Conservation (phyloP, 1,140 invertebrate species). For the Drosophila subobscura region DNA sequence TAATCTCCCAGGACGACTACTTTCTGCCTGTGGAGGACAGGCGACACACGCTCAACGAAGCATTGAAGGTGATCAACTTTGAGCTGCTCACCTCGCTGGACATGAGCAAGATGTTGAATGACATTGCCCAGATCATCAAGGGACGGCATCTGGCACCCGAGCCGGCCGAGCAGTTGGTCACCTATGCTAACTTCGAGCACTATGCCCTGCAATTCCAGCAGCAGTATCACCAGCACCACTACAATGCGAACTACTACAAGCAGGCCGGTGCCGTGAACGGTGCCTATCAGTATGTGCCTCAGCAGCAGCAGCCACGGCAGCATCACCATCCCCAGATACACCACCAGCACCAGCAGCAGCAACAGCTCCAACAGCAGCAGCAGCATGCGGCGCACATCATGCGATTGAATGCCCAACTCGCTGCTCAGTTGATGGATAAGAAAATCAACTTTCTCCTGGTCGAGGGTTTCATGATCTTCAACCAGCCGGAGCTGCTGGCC, state of each 20-base stretch:
- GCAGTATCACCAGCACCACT: conserved; percentile 64
- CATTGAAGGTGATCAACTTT: conserved; percentile 91
- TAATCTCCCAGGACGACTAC: conserved; percentile 91
- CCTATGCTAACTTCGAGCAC: conserved; percentile 71
- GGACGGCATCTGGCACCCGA: conserved; percentile 37
- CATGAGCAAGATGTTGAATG: conserved; percentile 88
- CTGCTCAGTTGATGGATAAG: conserved; percentile 65
- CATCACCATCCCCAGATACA: conserved; percentile 42
- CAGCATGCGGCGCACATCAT: conserved; percentile 58
- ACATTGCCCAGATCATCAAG: conserved; percentile 70
- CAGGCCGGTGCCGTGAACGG: conserved; percentile 12
- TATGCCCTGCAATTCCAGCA: conserved; percentile 70
- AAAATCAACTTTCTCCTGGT: conserved; percentile 87
- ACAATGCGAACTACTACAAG: conserved; percentile 49
- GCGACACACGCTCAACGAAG: conserved; percentile 87
- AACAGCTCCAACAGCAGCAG: conserved; percentile 49
- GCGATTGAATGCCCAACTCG: conserved; percentile 64
- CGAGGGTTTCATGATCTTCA: conserved; percentile 91
- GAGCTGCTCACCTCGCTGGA: conserved; percentile 90
- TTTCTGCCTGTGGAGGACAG: conserved; percentile 88
- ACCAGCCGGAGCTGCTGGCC: conserved; percentile 87
- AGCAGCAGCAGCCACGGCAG: conserved; percentile 38
- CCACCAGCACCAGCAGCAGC: conserved; percentile 45
- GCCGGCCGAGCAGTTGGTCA: conserved; percentile 40
- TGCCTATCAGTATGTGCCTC: conserved; percentile 33